A percentile compares a stretch with the other conserved stretches of the same genome.
These are phyloP conservation scores for Calyptomena viridis DNA, from an alignment of 2,113 vertebrate genomes.

Conservation along the genomic window DNA sequence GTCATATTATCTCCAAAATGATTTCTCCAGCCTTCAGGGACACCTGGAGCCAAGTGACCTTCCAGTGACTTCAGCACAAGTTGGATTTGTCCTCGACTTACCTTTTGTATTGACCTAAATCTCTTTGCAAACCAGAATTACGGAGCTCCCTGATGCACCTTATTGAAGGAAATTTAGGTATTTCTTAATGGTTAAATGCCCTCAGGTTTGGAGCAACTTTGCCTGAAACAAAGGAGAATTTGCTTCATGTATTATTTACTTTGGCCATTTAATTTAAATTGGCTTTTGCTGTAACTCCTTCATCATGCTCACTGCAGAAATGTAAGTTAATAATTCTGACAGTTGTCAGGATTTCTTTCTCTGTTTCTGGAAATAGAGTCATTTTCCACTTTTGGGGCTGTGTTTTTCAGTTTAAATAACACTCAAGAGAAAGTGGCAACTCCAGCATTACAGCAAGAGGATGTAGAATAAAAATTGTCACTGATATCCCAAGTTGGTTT, in stretches of 20 bases:
- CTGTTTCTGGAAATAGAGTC: background rate
- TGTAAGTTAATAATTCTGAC: background rate
- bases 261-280: conserved; percentile 33
- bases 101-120: background rate
- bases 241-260: conserved; percentile 41
- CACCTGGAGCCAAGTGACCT: background rate
- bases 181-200: background rate
- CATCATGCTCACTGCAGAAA: background rate
- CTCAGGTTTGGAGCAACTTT: background rate
- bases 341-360: background rate
- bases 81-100: background rate
- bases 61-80: background rate
- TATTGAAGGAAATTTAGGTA: background rate
- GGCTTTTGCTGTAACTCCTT: conserved; percentile 4
- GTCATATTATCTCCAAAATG: background rate
- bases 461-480: background rate
- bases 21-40: background rate
- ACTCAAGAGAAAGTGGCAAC: background rate
- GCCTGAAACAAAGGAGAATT: conserved; percentile 14
- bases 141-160: background rate
- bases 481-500: background rate
- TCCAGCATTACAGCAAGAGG: background rate
- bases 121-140: background rate
- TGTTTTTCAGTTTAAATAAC: background rate
- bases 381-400: background rate